Base-by-base conservation (phyloP, 2,888 invertebrate species). In the Silvanus unidentatus region DNA sequence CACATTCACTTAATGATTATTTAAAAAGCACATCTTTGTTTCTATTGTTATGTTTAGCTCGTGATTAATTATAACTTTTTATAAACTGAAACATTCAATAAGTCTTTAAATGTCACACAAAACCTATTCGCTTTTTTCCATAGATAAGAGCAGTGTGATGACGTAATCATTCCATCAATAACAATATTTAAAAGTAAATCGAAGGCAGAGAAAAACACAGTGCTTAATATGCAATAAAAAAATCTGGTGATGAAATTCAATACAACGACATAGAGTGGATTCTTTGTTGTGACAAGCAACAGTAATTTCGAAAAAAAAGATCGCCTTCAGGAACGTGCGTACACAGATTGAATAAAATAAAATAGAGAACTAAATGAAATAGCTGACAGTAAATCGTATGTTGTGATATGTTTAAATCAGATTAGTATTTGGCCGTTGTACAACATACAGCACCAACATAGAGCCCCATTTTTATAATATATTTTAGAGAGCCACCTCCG, bases 331-430 rank as follows among this genome's bases (percentile, higher is more conserved):
- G 8, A 22, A 3, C 8, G 22, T 22, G 8, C 8, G 8, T 8
- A 22, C 22, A 22, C 22, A 22, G 4, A 22, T 22, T 22, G 22
- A 32, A 32, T 32, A 12, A 32, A 32, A 12, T 32, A 12, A 32
- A 32, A 32, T 12, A 32, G 13, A 9, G 13, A 37, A 37, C 37
- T 6, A 37, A 37, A 37, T 15, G 14, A 13, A 15, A 37, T n/a
- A 12, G 14, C 40, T 44, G 50, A 50, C 50, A 39, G 40, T 37
- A 44, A 50, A 46, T 46, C 44, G 48, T 48, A 43, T 43, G 47
- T 50, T 48, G 51, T 52, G 52, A 49, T 47, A 49, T 48, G 49
- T 49, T 49, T 49, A 49, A 49, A 52, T 52, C 52, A 49, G 52
- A 52, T 52, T 52, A 52, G 52, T 46, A 28, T 10, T 13, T 13